Evolutionary conservation across 2,888 invertebrate genomes (phyloP).

Genomic region (Alloplasta piceator): DNA sequence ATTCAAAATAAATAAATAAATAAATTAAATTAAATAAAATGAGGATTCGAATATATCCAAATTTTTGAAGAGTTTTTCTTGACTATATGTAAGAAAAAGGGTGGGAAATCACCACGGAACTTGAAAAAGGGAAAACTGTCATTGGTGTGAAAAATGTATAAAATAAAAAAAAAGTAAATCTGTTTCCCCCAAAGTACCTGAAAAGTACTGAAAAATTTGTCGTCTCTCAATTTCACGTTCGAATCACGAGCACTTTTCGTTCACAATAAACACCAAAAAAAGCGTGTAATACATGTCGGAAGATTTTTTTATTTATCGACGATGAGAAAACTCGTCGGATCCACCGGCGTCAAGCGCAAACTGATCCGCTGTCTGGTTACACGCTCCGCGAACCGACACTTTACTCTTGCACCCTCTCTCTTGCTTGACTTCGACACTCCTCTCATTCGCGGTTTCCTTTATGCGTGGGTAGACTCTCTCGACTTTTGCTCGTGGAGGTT

Average conservation of each 20-base stretch:
- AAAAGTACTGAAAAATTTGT: not conserved
- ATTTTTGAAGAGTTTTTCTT: too few species aligned
- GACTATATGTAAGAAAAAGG: too few species aligned
- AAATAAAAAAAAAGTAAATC: too few species aligned
- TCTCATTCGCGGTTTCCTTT: conserved; percentile 65
- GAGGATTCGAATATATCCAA: too few species aligned
- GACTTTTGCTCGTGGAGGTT: conserved; percentile 48
- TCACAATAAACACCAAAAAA: conserved; percentile 21
- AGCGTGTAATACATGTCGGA: not conserved
- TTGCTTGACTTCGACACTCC: conserved; percentile 58
- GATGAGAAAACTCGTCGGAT: conserved; percentile 64
- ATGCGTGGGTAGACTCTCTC: conserved; percentile 58
- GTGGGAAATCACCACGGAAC: too few species aligned
- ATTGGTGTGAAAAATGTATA: too few species aligned
- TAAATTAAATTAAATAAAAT: too few species aligned
- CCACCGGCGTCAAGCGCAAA: conserved; percentile 74
- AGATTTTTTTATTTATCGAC: conserved; percentile 6
- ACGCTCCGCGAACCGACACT: conserved; percentile 62
- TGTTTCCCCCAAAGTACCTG: too few species aligned
- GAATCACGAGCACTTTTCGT: conserved; percentile 14
- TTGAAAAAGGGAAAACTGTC: too few species aligned
- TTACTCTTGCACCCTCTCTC: conserved; percentile 67
- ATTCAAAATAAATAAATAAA: too few species aligned
- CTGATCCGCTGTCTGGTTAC: conserved; percentile 75
- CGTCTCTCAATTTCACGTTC: not conserved